A percentile compares a stretch with the other conserved stretches of the same genome.
Evolutionary conservation across 2,888 invertebrate genomes (phyloP).

Genomic region (Brachypalpus laphriformis): DNA sequence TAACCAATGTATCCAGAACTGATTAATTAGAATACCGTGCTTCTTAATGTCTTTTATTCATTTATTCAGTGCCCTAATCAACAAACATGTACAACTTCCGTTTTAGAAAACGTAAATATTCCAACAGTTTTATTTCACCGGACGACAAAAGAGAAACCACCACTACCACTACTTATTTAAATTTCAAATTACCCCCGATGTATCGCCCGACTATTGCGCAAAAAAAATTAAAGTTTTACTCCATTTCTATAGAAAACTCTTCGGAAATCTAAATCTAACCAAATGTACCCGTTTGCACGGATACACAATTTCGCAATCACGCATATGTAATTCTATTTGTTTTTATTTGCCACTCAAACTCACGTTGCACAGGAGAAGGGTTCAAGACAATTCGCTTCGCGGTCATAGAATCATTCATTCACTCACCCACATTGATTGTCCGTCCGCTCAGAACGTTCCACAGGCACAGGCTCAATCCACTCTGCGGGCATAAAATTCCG

Average conservation of each 20-base stretch:
- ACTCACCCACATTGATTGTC: slow-evolving; percentile 59
- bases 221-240: not conserved
- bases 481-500: not conserved
- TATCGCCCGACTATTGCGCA: slow-evolving; percentile 4
- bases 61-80: not conserved
- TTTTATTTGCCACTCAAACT: slow-evolving; percentile 22
- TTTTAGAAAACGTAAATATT: not conserved
- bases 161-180: not conserved
- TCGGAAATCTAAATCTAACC: not conserved
- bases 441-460: not conserved
- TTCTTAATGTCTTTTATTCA: too few species aligned
- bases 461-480: slow-evolving; percentile 19
- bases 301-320: slow-evolving; percentile 57
- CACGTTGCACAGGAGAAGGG: slow-evolving; percentile 58
- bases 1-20: too few species aligned
- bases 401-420: slow-evolving; percentile 65
- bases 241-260: not conserved
- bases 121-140: not conserved
- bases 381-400: slow-evolving; percentile 56
- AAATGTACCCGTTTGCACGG: slow-evolving; percentile 30
- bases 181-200: slow-evolving; percentile 17
- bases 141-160: not conserved
- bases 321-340: slow-evolving; percentile 39
- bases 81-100: slow-evolving; percentile 26
- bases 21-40: too few species aligned